Conservation (phyloP, 2,888 invertebrate genomes). For the Caenorhabditis sp. region DNA sequence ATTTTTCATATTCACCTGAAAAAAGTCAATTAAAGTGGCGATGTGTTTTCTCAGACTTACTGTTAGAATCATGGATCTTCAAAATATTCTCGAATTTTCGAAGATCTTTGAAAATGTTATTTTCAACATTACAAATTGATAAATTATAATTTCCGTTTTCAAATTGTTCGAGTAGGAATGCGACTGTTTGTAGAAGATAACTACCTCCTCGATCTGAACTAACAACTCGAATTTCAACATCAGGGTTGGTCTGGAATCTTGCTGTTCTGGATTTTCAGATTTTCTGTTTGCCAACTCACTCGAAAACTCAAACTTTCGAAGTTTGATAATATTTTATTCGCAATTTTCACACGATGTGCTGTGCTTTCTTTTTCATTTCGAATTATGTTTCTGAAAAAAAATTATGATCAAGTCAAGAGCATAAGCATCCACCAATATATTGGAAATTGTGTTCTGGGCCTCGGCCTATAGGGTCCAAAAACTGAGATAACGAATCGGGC, state of each 20-base stretch:
- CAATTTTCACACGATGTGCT: not conserved
- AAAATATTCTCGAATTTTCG: slow-evolving; percentile 4
- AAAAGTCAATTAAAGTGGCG: not conserved
- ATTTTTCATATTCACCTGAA: not conserved
- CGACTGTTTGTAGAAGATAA: slow-evolving; percentile 28
- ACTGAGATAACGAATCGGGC: too few relatives aligned
- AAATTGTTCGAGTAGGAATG: slow-evolving; percentile 28
- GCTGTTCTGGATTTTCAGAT: too few relatives aligned
- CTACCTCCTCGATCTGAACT: slow-evolving; percentile 38
- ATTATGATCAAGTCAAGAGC: too few relatives aligned
- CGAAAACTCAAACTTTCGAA: not conserved
- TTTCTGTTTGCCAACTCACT: too few relatives aligned
- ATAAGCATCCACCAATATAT: too few relatives aligned
- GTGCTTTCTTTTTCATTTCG: slow-evolving; percentile 6
- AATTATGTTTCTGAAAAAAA: not conserved
- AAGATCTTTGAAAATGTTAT: slow-evolving; percentile 12
- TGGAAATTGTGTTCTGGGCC: not conserved
- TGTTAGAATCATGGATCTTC: too few relatives aligned
- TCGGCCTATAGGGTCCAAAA: too few relatives aligned
- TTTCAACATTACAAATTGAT: slow-evolving; percentile 32
- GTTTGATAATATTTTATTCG: not conserved
- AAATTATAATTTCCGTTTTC: not conserved
- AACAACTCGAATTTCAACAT: slow-evolving; percentile 39
- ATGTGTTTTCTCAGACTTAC: not conserved
- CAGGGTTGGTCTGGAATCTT: not conserved